Evolutionary conservation across 2,113 vertebrate genomes (phyloP).

Genomic region (Tyto alba): DNA sequence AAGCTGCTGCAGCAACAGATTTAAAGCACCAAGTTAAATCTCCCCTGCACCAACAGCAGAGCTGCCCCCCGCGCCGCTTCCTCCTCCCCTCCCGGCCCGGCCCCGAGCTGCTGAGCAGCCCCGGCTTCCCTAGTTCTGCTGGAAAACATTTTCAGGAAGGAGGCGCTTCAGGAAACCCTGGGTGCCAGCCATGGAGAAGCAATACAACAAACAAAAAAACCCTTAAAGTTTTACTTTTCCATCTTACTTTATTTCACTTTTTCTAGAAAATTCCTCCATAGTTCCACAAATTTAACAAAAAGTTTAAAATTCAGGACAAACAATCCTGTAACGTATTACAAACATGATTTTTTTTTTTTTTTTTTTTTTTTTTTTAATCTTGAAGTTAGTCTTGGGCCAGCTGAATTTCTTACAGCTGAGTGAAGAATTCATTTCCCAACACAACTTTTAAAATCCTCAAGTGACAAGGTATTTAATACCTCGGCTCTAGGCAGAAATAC

Average conservation of each 20-base stretch:
- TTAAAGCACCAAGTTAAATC: too few relatives aligned
- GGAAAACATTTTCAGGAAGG: neutral
- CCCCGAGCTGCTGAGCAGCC: too few relatives aligned
- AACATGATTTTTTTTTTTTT: constrained; percentile 47
- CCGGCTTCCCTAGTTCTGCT: too few relatives aligned
- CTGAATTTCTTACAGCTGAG: constrained; percentile 47
- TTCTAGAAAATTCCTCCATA: constrained; percentile 80
- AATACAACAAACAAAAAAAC: neutral
- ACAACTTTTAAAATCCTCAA: constrained; percentile 57
- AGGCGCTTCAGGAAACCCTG: too few relatives aligned
- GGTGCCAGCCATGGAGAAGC: fast-evolving
- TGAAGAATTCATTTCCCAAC: constrained; percentile 54
- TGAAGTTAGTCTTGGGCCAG: constrained; percentile 59
- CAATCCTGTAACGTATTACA: constrained; percentile 74
- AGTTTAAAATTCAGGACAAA: constrained; percentile 78
- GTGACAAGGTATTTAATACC: constrained; percentile 75
- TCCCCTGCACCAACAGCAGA: too few relatives aligned
- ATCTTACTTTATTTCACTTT: constrained; percentile 78
- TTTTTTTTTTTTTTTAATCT: constrained; percentile 5
- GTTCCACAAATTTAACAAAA: constrained; percentile 81
- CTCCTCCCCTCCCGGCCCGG: too few relatives aligned
- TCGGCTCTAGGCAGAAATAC: constrained; percentile 55
- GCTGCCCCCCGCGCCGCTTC: too few relatives aligned
- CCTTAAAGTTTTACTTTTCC: constrained; percentile 21
- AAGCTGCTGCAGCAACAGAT: fast-evolving